Base-by-base conservation (phyloP, 2,888 invertebrate species). In the Sphaerophoria rueppellii region DNA sequence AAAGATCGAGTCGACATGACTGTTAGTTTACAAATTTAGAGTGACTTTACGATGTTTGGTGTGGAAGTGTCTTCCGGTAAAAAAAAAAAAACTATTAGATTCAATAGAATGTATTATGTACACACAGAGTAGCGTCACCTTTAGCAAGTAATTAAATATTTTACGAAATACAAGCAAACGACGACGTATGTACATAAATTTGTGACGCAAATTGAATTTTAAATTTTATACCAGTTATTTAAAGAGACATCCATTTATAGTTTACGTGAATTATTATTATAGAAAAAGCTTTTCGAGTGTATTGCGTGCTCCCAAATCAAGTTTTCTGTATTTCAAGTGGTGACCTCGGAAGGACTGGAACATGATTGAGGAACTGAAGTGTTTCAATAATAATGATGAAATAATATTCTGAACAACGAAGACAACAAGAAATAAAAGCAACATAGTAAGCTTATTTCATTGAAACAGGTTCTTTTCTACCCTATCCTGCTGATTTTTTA, bases 151-250 rank as follows among this genome's bases (percentile, higher is more conserved):
- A 67, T 67, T 54, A 54, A 65, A 65, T 24, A 52, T 65, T 65
- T 65, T 52, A 12, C 14, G 7, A 11, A n/a, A 65, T 52, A 65
- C 37, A 63, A 34, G 46, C 46, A 48, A 46, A 48, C 63, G 48
- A 63, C 76, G 34, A 48, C 46, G 32, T 32, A 24, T 2, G 24
- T 24, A 24, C 24, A 24, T 24, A 14, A 40, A 34, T 48, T 70
- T 54, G 35, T 71, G 78, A 83, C 74, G 78, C 77, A 82, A 70
- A 60, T 4, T 11, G 70, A 81, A 80, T 81, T 70, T 71, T 65
- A 71, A 81, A 75, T 81, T 65, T 34, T 24, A 50, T 65, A 50
- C 50, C 48, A 54, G 37, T 74, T 55, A 55, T 74, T 74, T 61
- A 34, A 46, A 57, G 12, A 43, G 37, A 16, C 40, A 52, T 24